Base-by-base conservation (phyloP, 2,113 vertebrate genomes). In the Centropus bengalensis region DNA sequence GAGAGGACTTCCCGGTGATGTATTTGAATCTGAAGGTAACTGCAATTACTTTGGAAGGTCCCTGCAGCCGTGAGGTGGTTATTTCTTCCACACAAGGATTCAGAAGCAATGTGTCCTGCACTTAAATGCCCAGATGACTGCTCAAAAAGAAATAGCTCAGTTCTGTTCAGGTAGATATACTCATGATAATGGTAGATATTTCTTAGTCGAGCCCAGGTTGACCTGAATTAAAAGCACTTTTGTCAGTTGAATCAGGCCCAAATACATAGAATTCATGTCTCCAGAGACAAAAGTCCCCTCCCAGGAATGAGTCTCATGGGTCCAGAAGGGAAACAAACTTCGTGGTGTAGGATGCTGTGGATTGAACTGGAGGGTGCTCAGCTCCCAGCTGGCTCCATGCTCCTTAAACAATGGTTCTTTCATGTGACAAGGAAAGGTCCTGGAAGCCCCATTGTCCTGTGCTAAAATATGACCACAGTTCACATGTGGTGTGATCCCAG, bases 401-500 rank as follows among this genome's bases (percentile, higher is more conserved):
- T 85, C 70, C 33, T 86, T 62, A 28, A 89, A 76, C 15, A 69
- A 74, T 1, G 3, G 5, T 62, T 89, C 52, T 49, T 36, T 85
- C 10, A 0, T 80, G 81, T 87, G 82, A 73, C 91, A 87, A 82
- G 40, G 54, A 60, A 74, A 91, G n/a, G 44, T 74, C 33, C 81
- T 89, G 77, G 83, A 70, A 92, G n/a, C n/a, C 30, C 73, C 30
- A 38, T 33, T 76, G 88, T 93, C 88, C 79, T 85, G 49, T 79
- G 63, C 45, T 89, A 76, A 82, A 82, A 73, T 30, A n/a, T 1
- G 47, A 85, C 63, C 88, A 86, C 67, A 82, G 59, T 54, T 23
- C 82, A 67, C 71, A 38, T 55, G 92, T 67, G 93, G 28, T 26
- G 32, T 89, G 90, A 93, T 78, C 68, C 75, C 1, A 7, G 71